Evolutionary conservation across 37 sponge, comb jelly and placozoan genomes (phyloP).

Genomic region (Cliona cf. orientalis): DNA sequence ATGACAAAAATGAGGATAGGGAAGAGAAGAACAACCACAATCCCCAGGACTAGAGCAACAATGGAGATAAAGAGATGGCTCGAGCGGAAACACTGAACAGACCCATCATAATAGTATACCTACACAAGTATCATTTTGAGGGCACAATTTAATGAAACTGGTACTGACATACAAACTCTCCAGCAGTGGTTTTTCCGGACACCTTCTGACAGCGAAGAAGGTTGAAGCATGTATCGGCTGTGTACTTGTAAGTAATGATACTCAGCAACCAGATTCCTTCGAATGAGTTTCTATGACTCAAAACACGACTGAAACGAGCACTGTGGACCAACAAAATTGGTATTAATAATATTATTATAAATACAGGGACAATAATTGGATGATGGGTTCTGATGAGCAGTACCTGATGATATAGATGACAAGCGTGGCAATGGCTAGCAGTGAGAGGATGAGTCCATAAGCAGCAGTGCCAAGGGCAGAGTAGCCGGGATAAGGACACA

Average conservation of each 20-base stretch:
- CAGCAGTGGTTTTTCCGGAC: neutral
- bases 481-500: constrained; percentile 24
- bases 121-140: neutral
- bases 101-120: constrained; percentile 42
- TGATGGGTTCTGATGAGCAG: neutral
- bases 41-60: constrained; percentile 12
- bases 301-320: constrained; percentile 32
- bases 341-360: neutral
- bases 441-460: constrained; percentile 20
- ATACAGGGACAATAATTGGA: neutral
- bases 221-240: constrained; percentile 32
- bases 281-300: constrained; percentile 25
- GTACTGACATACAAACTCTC: neutral
- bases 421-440: constrained; percentile 37
- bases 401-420: constrained; percentile 43
- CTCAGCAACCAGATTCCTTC: constrained; percentile 34
- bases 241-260: constrained; percentile 57
- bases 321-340: constrained; percentile 3
- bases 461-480: constrained; percentile 13
- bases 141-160: neutral
- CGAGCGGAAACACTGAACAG: constrained; percentile 4
- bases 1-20: constrained; percentile 20
- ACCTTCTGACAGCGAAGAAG: constrained; percentile 13
- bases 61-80: constrained; percentile 15
- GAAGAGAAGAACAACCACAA: constrained; percentile 30